Base-by-base conservation (phyloP, 2,113 vertebrate species). In the Copsychus sechellarum region DNA sequence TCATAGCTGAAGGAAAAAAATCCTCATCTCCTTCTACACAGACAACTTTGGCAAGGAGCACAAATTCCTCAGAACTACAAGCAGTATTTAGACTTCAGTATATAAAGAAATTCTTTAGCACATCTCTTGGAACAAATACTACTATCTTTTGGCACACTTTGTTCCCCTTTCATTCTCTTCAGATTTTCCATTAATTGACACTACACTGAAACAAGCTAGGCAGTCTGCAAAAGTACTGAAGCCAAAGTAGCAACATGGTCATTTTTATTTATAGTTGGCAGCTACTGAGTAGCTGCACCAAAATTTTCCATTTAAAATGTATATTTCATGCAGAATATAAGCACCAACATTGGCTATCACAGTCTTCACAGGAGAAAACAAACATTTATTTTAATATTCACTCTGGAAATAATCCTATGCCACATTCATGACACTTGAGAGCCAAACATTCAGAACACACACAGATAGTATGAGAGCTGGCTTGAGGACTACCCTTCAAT, bases 111-210 rank as follows among this genome's bases (percentile, higher is more conserved):
- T 91, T 57, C 57, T 76, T 93, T 33, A 92, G 70, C 42, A 87
- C 36, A 87, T 67, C 60, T 79, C 81, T 95, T 51, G 61, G 84
- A 93, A 95, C 47, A 78, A 88, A 76, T 81, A 79, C 26, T 70
- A 73, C 57, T 72, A 92, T 76, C 69, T 94, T 85, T 69, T 85
- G 89, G 73, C 47, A 76, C 38, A n/a, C 53, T 51, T 33, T 18
- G 50, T 34, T 91, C 86, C 70, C 66, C 72, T 86, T 76, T 76
- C 66, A 85, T 60, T 92, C 80, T 92, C 57, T 76, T 93, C 57
- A 77, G 57, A 79, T 87, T 87, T 91, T 89, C 81, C 84, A 82
- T 82, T 92, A 84, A 79, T 69, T 89, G 67, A 81, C 20, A 40
- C 36, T 67, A 51, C n/a, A 76, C 28, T 89, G 43, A 67, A 71